These are phyloP conservation scores for Orthonychiurus folsomi DNA, from an alignment of 2,888 invertebrate species.

Conservation along the genomic window DNA sequence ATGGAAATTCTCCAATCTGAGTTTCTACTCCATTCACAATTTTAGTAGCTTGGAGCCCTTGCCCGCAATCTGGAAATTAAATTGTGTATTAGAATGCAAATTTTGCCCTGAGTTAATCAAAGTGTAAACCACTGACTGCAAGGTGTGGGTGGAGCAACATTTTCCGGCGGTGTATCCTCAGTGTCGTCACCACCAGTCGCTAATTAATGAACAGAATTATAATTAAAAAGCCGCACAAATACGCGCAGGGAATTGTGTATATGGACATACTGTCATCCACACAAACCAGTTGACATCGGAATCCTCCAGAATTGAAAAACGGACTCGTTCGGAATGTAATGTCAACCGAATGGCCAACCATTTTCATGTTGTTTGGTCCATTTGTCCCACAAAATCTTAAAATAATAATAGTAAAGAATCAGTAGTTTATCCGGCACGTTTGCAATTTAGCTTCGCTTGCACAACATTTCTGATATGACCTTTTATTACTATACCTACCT, in stretches of 20 bases:
- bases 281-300: slow-evolving; percentile 12
- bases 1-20: slow-evolving; percentile 26
- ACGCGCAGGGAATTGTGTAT: no score
- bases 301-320: slow-evolving; percentile 13
- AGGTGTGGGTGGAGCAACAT: not conserved
- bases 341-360: not conserved
- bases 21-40: slow-evolving; percentile 29
- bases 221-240: no score
- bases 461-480: no score
- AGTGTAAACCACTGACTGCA: no score
- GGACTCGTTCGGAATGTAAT: slow-evolving; percentile 12
- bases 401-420: not conserved
- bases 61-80: slow-evolving; percentile 35
- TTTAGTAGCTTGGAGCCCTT: slow-evolving; percentile 15
- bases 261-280: slow-evolving; percentile 3
- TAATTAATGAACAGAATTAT: no score
- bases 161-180: not conserved
- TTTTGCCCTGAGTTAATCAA: no score
- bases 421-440: no score
- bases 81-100: no score
- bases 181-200: no score
- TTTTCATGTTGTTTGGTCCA: slow-evolving; percentile 7
- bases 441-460: not conserved
- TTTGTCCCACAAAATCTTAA: slow-evolving; percentile 13
- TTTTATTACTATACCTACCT: no score